Evolutionary conservation across 1,140 invertebrate genomes (phyloP).

Genomic region (Platyura marginata): DNA sequence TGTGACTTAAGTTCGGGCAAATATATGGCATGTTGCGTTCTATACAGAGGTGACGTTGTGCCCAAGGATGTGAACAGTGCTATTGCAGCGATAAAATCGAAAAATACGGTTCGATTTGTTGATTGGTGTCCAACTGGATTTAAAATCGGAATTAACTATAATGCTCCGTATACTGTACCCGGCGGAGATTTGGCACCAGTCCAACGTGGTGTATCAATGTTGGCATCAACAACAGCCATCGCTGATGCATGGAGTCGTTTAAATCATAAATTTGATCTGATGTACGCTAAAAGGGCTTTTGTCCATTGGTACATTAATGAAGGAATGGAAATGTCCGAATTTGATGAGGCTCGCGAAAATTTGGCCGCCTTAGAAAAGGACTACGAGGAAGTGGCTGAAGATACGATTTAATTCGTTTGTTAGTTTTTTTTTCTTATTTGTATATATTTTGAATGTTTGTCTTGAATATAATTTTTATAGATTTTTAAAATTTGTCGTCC

Average conservation of each 20-base stretch:
- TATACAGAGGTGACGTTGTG: constrained; percentile 42
- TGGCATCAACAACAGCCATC: constrained; percentile 54
- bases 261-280: constrained; percentile 56
- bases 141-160: constrained; percentile 42
- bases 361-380: constrained; percentile 39
- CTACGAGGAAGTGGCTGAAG: constrained; percentile 28
- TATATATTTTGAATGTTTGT: too few species aligned
- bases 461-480: too few species aligned
- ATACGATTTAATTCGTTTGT: too few species aligned
- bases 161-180: constrained; percentile 40
- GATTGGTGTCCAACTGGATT: constrained; percentile 46
- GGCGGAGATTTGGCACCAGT: constrained; percentile 42
- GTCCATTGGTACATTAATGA: constrained; percentile 50
- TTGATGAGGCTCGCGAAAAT: constrained; percentile 26
- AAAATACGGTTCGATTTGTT: constrained; percentile 39
- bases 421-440: too few species aligned
- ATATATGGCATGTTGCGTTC: constrained; percentile 56
- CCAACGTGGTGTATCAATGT: constrained; percentile 43
- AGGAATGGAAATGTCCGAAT: constrained; percentile 14
- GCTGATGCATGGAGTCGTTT: constrained; percentile 48
- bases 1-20: constrained; percentile 44
- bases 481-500: too few species aligned
- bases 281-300: constrained; percentile 56
- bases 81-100: constrained; percentile 60
- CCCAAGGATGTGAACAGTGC: constrained; percentile 42